Evolutionary conservation across 2,113 vertebrate genomes (phyloP).

Genomic region (Stigmatopora nigra): DNA sequence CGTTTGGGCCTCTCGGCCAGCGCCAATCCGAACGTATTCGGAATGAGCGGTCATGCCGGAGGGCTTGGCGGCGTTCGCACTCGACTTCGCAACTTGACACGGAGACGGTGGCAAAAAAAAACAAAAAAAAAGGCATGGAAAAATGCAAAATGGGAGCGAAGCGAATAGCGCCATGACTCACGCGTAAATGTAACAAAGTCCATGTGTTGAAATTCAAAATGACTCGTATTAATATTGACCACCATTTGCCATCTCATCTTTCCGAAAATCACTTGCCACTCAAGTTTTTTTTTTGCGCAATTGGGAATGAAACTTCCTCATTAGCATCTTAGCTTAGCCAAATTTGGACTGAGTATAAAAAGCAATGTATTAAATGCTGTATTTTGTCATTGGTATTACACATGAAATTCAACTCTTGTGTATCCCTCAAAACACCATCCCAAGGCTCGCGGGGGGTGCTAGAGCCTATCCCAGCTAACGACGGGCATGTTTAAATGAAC

Average conservation of each 20-base stretch:
- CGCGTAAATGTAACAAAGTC: constrained; percentile 24
- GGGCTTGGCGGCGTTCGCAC: constrained; percentile 11
- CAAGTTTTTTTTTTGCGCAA: neutral
- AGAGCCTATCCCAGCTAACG: too few species aligned
- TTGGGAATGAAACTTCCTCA: constrained; percentile 1
- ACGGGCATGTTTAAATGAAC: too few species aligned
- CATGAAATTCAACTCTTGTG: too few species aligned
- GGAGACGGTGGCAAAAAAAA: constrained; percentile 27
- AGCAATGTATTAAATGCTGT: too few species aligned
- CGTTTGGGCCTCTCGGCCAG: constrained; percentile 35
- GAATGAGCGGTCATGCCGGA: constrained; percentile 17
- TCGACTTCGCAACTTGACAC: constrained; percentile 19
- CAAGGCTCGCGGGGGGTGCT: too few species aligned
- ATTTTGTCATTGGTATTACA: too few species aligned
- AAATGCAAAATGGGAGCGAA: constrained; percentile 16
- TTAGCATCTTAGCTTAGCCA: neutral
- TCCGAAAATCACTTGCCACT: constrained; percentile 1
- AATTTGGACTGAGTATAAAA: too few species aligned
- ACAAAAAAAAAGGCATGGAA: constrained; percentile 20
- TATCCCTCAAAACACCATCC: too few species aligned
- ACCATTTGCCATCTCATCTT: constrained; percentile 9
- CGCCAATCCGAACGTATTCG: constrained; percentile 36
- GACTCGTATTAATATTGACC: constrained; percentile 30
- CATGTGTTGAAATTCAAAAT: constrained; percentile 32
- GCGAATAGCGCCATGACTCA: constrained; percentile 23